phyloP scores from a whole-genome alignment of 2,888 invertebrate genomes.

The Drosophila siamana region DNA sequence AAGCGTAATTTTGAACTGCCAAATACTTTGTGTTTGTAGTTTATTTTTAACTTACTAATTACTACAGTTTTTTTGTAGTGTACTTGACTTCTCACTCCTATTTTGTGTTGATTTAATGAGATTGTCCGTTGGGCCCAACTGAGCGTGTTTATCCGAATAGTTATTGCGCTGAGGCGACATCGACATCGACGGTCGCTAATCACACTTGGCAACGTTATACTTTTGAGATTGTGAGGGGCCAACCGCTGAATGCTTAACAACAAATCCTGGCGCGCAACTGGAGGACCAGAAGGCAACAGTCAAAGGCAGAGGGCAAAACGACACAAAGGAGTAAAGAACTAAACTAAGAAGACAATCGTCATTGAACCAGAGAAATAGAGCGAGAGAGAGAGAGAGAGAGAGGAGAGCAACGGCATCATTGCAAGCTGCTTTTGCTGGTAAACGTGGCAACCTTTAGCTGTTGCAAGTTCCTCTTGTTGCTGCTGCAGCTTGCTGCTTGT shows the following conservation, averaged over 20 bases:
- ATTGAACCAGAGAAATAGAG: slow-evolving; percentile 47
- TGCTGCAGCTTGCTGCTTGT: slow-evolving; percentile 2
- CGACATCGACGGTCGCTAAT: slow-evolving; percentile 53
- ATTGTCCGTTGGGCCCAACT: neutral
- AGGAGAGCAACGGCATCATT: slow-evolving; percentile 34
- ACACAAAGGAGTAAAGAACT: neutral
- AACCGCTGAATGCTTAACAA: neutral
- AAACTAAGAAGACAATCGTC: slow-evolving; percentile 19
- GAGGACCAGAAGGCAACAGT: slow-evolving; percentile 22
- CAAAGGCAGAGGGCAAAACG: neutral
- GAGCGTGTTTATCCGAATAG: neutral
- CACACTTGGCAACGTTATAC: slow-evolving; percentile 52
- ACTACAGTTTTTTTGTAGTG: too few relatives aligned
- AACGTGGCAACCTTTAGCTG: slow-evolving; percentile 27
- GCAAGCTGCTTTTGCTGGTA: slow-evolving; percentile 13
- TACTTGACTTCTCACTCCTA: too few relatives aligned
- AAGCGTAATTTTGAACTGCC: too few relatives aligned
- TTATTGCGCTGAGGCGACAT: too few relatives aligned
- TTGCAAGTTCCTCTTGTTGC: neutral
- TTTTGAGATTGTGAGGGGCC: slow-evolving; percentile 44
- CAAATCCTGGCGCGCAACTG: neutral
- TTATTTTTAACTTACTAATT: too few relatives aligned
- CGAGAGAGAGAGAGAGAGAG: too few relatives aligned
- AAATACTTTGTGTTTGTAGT: too few relatives aligned
- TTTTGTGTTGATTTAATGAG: neutral